Conservation (phyloP, 2,113 vertebrate species). For the Pseudorhombus dupliciocellatus region DNA sequence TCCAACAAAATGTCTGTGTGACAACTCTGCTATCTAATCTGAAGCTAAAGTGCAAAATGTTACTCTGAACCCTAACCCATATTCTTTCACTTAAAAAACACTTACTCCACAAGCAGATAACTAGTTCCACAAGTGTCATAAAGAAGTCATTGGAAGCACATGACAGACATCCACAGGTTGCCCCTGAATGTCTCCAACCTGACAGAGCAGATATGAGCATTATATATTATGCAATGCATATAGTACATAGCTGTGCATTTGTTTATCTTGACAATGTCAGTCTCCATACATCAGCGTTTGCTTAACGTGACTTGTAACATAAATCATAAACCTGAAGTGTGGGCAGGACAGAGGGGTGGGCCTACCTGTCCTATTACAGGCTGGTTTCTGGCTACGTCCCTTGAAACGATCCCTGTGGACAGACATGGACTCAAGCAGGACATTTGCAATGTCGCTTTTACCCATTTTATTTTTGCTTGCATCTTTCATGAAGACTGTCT, state of each 20-base stretch:
- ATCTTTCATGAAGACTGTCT: slow-evolving; percentile 17
- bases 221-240: no score
- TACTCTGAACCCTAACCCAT: no score
- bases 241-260: background rate
- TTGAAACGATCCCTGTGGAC: background rate
- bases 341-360: slow-evolving; percentile 16
- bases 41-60: no score
- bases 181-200: slow-evolving; percentile 91
- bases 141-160: background rate
- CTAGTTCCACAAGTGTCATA: background rate
- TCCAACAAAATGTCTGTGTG: no score
- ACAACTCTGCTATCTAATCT: no score
- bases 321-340: slow-evolving; percentile 30
- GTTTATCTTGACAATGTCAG: background rate
- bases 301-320: background rate
- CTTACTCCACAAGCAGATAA: no score
- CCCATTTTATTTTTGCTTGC: slow-evolving; percentile 31
- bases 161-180: slow-evolving; percentile 75
- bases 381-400: background rate
- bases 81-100: no score
- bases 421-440: background rate
- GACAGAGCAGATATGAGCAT: slow-evolving; percentile 37
- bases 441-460: slow-evolving; percentile 28
- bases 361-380: slow-evolving; percentile 4
- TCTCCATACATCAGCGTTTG: background rate